phyloP scores from a whole-genome alignment of 2,797 vertebrate genomes.

The Naso thynnoides region DNA sequence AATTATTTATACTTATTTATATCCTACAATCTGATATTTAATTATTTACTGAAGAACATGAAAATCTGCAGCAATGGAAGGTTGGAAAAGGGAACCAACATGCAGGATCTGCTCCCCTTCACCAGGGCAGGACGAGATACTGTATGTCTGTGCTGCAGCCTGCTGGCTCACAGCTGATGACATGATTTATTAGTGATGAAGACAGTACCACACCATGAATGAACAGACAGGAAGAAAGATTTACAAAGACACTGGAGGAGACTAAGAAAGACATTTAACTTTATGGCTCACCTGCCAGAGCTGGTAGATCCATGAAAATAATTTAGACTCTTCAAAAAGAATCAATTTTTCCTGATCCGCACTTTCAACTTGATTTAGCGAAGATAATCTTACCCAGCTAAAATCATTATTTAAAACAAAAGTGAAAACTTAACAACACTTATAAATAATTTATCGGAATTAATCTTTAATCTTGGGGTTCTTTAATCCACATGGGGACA shows the following conservation, averaged over 20 bases:
- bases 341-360: neutral
- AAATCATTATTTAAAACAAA: neutral
- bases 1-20: conserved; percentile 55
- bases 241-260: conserved; percentile 13
- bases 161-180: conserved; percentile 16
- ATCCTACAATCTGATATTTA: conserved; percentile 54
- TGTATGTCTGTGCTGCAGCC: conserved; percentile 11
- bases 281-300: conserved; percentile 13
- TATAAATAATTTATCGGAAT: neutral
- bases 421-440: neutral
- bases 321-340: conserved; percentile 15
- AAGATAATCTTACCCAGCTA: neutral
- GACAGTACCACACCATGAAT: conserved; percentile 22
- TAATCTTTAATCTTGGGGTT: neutral
- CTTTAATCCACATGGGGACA: neutral
- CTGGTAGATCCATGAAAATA: neutral
- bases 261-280: neutral
- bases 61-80: conserved; percentile 52
- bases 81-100: neutral
- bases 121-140: neutral
- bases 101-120: neutral
- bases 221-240: neutral
- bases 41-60: conserved; percentile 45
- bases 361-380: neutral
- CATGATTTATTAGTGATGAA: too few relatives aligned